A percentile compares a stretch with the other conserved stretches of the same genome.
Conservation (phyloP, 2,113 vertebrate genomes). For the Scytalopus superciliaris region DNA sequence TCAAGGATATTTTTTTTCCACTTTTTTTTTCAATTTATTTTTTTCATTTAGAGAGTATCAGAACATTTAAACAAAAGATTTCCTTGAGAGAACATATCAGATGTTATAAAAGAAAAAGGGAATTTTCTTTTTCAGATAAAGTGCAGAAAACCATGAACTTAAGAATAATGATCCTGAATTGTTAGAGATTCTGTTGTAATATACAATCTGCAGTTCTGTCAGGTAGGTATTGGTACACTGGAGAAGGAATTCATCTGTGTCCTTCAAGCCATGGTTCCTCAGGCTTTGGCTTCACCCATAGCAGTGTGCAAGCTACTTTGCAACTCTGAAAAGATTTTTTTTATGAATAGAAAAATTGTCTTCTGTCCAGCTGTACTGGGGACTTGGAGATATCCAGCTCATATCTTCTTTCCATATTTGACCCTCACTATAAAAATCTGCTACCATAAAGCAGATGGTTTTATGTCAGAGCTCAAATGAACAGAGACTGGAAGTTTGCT, state of each 20-base stretch:
- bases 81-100: background rate
- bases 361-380: background rate
- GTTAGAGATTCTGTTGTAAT: background rate
- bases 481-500: background rate
- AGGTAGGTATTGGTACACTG: background rate
- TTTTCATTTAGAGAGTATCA: background rate
- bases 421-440: background rate
- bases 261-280: background rate
- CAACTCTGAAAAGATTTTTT: background rate
- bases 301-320: background rate
- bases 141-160: background rate
- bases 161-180: background rate
- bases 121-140: background rate
- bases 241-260: background rate
- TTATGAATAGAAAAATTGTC: background rate
- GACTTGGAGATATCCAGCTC: background rate
- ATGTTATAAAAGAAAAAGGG: background rate
- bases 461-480: background rate
- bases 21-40: fast-evolving
- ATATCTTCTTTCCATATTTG: background rate
- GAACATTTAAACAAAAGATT: background rate
- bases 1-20: background rate
- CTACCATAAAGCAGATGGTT: background rate
- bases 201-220: background rate
- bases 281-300: background rate